phyloP scores from a whole-genome alignment of 2,113 vertebrate species.

The Spizaetus ornatus region DNA sequence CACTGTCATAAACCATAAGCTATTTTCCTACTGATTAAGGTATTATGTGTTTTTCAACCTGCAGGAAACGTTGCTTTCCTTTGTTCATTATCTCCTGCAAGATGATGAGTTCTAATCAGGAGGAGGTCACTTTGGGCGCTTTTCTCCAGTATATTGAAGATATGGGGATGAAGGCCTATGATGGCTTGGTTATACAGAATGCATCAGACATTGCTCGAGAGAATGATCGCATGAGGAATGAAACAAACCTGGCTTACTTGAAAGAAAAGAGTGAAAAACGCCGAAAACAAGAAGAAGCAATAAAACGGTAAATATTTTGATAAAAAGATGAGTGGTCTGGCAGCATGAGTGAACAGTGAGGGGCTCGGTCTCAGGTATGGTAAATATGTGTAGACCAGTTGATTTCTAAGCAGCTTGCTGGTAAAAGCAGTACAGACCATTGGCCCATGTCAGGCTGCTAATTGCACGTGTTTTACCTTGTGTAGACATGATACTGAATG shows the following conservation, averaged over 20 bases:
- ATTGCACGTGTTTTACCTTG: fast-evolving
- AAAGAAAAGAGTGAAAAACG: slow-evolving; percentile 95
- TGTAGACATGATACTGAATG: neutral
- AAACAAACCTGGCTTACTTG: slow-evolving; percentile 90
- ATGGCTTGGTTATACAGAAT: slow-evolving; percentile 96
- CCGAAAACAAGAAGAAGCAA: slow-evolving; percentile 90
- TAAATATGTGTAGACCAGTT: neutral
- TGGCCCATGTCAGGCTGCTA: neutral
- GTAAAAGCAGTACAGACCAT: neutral
- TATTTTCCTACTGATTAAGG: slow-evolving; percentile 28
- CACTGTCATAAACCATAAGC: neutral
- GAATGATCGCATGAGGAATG: slow-evolving; percentile 92
- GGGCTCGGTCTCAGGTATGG: neutral
- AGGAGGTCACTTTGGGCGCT: slow-evolving; percentile 83
- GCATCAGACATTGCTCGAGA: slow-evolving; percentile 97
- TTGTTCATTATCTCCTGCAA: slow-evolving; percentile 80
- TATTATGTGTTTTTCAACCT: slow-evolving; percentile 45
- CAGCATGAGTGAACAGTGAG: neutral
- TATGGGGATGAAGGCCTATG: slow-evolving; percentile 90
- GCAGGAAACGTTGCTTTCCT: slow-evolving; percentile 80
- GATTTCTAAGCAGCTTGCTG: neutral
- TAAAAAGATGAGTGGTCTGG: neutral
- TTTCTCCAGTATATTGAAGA: slow-evolving; percentile 97
- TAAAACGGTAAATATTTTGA: slow-evolving; percentile 82
- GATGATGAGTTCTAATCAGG: slow-evolving; percentile 93